Base-by-base conservation (phyloP, 92 coral and sea anemone genomes). In the Heteractis magnifica region DNA sequence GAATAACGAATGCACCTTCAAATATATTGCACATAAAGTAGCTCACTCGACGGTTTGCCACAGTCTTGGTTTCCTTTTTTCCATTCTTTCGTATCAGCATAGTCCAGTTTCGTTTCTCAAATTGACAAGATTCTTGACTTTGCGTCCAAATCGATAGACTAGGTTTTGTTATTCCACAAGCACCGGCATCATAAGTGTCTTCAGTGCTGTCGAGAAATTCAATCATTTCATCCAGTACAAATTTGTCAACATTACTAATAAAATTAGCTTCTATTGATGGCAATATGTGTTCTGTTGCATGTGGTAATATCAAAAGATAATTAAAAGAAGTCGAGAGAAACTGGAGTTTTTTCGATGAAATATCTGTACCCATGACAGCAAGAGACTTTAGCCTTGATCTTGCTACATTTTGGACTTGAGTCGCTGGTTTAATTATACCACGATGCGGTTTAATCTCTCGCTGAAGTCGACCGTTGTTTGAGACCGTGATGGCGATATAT, bases 41-140 rank as follows among this genome's bases (percentile, higher is more conserved):
- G 56, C 72, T 71, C 23, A 13, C 87, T 49, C 1, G 62, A 34
- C 70, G 49, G 1, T 14, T 26, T 12, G 81, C 3, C 12, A n/a
- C 34, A 18, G 53, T 19, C 55, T 49, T 7, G 1, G 75, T 16
- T 55, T 21, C n/a, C 18, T 15, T 34, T 19, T 49, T 56, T 0
- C 51, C 52, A 19, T 18, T 18, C 26, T 87, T 75, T 58, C 88
- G 53, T 15, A 88, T 88, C 52, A 84, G 10, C 75, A 88, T 48
- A 19, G 91, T 88, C 91, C 88, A 84, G 80, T 88, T 88, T 52
- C 79, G 85, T 10, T 26, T 74, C 73, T 83, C 76, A 75, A 74
- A 88, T 20, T 77, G 18, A 60, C 91, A 88, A 8, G 85, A 50
- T 8, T 12, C 23, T 62, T 62, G 23, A 6, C 4, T 62, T 23